Percentiles rank a stretch among this genome's conserved stretches.
phyloP scores from a whole-genome alignment of 2,888 invertebrate species.

The Apamea anceps region DNA sequence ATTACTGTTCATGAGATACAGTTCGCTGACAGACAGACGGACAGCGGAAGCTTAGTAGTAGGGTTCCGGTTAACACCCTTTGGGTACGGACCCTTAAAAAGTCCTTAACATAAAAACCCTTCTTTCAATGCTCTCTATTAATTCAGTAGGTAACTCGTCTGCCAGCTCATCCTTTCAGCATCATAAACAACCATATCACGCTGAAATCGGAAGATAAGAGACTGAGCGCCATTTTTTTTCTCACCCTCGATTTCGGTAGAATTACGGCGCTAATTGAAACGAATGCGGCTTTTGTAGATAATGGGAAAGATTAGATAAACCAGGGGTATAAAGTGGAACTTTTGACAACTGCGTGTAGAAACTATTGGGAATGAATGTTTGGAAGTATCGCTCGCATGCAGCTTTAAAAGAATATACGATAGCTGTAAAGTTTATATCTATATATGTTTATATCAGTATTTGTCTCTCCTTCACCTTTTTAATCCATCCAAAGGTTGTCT shows the following conservation, averaged over 20 bases:
- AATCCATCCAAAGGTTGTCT: too few species aligned
- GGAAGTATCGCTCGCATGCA: background rate
- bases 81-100: background rate
- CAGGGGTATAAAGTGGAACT: background rate
- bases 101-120: background rate
- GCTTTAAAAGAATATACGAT: too few species aligned
- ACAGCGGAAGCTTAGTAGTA: background rate
- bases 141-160: background rate
- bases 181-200: conserved; percentile 40
- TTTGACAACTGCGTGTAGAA: background rate
- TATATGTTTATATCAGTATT: too few species aligned
- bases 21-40: too few species aligned
- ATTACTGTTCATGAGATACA: too few species aligned
- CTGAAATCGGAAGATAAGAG: conserved; percentile 49
- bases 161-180: conserved; percentile 3
- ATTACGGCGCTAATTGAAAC: conserved; percentile 55
- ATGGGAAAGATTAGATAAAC: conserved; percentile 5
- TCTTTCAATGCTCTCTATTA: background rate
- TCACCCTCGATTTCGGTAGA: conserved; percentile 24
- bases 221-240: conserved; percentile 35
- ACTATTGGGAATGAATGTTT: background rate
- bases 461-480: too few species aligned
- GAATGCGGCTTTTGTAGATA: conserved; percentile 35
- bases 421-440: too few species aligned
- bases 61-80: background rate